Conservation (phyloP, 2,888 invertebrate species). For the Anarsia innoxiella region DNA sequence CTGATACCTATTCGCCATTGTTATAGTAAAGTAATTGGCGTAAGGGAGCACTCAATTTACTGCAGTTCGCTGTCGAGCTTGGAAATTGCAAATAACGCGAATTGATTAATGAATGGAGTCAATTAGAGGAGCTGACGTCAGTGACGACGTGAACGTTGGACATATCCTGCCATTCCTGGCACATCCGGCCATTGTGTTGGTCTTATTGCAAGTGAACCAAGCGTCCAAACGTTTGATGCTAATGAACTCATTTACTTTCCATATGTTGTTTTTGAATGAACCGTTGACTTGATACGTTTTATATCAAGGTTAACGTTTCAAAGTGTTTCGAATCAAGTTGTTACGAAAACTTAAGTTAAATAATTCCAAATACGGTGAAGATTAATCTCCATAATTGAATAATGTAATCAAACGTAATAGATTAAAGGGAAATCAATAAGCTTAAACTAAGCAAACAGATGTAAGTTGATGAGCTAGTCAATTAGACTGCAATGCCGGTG, state of each 20-base stretch:
- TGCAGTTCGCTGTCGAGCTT: constrained; percentile 8
- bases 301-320: neutral
- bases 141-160: constrained; percentile 46
- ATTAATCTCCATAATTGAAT: too few species aligned
- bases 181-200: constrained; percentile 55
- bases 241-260: constrained; percentile 6
- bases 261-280: neutral
- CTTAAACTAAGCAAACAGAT: constrained; percentile 36
- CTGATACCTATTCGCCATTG: constrained; percentile 1
- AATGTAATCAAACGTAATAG: too few species aligned
- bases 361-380: too few species aligned
- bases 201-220: constrained; percentile 11
- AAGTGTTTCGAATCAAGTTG: too few species aligned
- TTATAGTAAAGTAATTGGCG: constrained; percentile 3
- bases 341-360: too few species aligned
- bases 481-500: constrained; percentile 49
- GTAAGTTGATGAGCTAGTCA: constrained; percentile 38
- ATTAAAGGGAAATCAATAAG: too few species aligned
- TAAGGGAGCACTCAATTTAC: constrained; percentile 15
- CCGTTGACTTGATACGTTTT: too few species aligned
- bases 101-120: constrained; percentile 33
- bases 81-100: constrained; percentile 24
- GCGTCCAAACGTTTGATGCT: constrained; percentile 6
- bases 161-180: constrained; percentile 44
- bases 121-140: constrained; percentile 49